Evolutionary conservation across 2,888 invertebrate species (phyloP), one percentile per base, ranked within the genome.

Genomic region (Dasypolia templi): DNA sequence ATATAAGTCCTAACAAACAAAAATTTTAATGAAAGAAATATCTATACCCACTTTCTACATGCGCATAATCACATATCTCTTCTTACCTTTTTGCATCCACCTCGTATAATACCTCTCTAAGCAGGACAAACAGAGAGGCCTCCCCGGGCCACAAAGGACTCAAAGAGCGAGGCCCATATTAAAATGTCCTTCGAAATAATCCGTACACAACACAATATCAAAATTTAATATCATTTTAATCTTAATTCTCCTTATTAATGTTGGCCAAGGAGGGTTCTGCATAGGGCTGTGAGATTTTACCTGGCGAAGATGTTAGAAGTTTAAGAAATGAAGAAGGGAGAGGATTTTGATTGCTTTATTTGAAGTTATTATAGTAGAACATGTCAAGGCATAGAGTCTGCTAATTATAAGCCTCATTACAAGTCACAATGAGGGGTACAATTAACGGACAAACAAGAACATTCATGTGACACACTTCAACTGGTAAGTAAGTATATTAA

Each of bases 181-280:
- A 94, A 94, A 93, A 93, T 93, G 92, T 95, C 94, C 95, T 95
- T 93, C 91, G 90, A 90, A 94, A 92, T 96, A 96, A 96, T 94
- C 95, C 95, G 94, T 93, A 95, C 92, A 93, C 95, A 95, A 95
- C 95, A 96, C 95, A 96, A 96, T 95, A 95, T 96, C 94, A 96
- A 95, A 96, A 95, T 96, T 96, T 96, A 96, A 96, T 96, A 96
- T 96, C 93, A 95, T 95, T 95, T 95, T 96, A 96, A 96, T 96
- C 96, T 96, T 95, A 95, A 95, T 95, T 94, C 95, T 93, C 90
- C 95, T 96, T 96, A 95, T 95, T 95, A 96, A 95, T 93, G 93
- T 92, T 93, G 89, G 91, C 94, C 91, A 91, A 94, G 93, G 93
- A 94, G 94, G 94, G 94, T 90, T 90, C 89, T 67, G 73, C 81